A percentile compares a stretch with the other conserved stretches of the same genome.
Conservation (phyloP, 2,113 vertebrate species). For the Paraplagusia blochii region DNA sequence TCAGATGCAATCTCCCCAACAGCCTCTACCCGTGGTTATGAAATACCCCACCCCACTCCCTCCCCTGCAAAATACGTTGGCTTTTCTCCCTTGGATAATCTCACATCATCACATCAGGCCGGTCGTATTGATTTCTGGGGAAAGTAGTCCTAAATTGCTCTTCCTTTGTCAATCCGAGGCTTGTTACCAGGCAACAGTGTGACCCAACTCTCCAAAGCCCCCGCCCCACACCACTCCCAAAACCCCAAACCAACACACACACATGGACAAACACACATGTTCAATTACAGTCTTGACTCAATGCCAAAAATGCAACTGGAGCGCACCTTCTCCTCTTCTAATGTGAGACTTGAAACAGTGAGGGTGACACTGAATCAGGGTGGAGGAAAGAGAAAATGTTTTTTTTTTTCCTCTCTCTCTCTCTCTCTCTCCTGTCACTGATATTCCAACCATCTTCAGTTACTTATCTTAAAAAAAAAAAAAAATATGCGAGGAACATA, state of each 20-base stretch:
- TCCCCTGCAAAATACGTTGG: constrained; percentile 65
- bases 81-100: constrained; percentile 78
- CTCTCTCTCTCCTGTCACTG: too few species aligned
- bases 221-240: constrained; percentile 30
- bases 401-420: too few species aligned
- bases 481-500: background rate
- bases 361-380: constrained; percentile 37
- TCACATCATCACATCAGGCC: constrained; percentile 81
- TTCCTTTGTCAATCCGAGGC: constrained; percentile 81
- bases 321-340: constrained; percentile 55
- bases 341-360: constrained; percentile 39
- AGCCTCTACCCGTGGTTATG: constrained; percentile 58
- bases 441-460: too few species aligned
- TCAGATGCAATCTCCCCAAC: constrained; percentile 65
- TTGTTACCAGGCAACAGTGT: constrained; percentile 84
- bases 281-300: constrained; percentile 62
- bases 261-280: constrained; percentile 35
- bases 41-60: constrained; percentile 46
- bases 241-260: constrained; percentile 4
- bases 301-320: constrained; percentile 66
- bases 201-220: constrained; percentile 65
- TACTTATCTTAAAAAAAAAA: too few species aligned
- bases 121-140: constrained; percentile 85
- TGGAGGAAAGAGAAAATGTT: too few species aligned
- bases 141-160: constrained; percentile 77